Evolutionary conservation across 1,140 invertebrate species (phyloP), one percentile per base, ranked within the genome.

Genomic region (Ectropis grisescens): DNA sequence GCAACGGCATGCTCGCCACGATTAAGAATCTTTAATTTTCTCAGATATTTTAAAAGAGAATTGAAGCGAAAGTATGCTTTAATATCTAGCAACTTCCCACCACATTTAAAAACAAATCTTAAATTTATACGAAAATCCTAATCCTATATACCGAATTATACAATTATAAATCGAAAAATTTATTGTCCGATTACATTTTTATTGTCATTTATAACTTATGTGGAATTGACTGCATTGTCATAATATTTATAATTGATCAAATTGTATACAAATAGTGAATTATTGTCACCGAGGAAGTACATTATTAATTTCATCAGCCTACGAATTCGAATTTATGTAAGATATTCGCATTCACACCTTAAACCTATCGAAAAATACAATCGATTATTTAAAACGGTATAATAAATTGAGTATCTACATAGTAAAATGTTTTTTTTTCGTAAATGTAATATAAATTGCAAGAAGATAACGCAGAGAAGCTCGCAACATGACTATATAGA

Each of bases 291-390:
- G n/a, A n/a, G n/a, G 49, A 57, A 55, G 48, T 47, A 44, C 24
- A 36, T 34, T 22, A 16, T 29, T 27, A 33, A 5, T 44, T 16
- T 23, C 25, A 22, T 27, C 33, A 11, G 10, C 31, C 36, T 33
- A 37, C 26, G 35, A 27, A 31, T 11, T 29, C 34, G 34, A 43
- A 47, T 44, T n/a, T n/a, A n/a, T n/a, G n/a, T n/a, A n/a, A n/a
- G n/a, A n/a, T n/a, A n/a, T n/a, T n/a, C n/a, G n/a, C n/a, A n/a
- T n/a, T n/a, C n/a, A n/a, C n/a, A 54, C 41, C 60, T 65, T 62
- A 58, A 32, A 58, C 50, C 58, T 72, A 72, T 61, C 46, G 51
- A 70, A 68, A 72, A 70, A 69, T 70, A 74, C 59, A 54, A 64
- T 59, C 57, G 50, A 61, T 56, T 58, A 49, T 69, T 61, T 45